Conservation (phyloP, 2,797 vertebrate genomes). For the Astyanax mexicanus region DNA sequence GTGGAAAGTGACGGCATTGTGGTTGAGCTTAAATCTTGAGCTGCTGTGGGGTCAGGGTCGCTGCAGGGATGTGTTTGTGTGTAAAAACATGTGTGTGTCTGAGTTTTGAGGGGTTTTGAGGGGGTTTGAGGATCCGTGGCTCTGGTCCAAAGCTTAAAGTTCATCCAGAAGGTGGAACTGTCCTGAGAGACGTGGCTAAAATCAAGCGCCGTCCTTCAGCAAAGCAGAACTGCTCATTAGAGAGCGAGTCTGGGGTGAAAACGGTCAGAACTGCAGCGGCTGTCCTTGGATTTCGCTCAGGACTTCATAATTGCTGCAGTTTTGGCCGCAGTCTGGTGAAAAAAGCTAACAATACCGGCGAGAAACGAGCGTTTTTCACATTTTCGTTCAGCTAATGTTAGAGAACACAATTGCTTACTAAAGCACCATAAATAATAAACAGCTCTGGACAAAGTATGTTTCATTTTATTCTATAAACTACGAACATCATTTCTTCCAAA, state of each 20-base stretch:
- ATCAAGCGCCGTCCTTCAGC: conserved; percentile 47
- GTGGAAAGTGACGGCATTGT: conserved; percentile 37
- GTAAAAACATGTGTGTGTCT: too few species aligned
- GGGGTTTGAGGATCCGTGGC: conserved; percentile 22
- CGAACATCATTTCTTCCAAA: too few species aligned
- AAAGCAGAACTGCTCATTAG: neutral
- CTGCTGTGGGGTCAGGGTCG: conserved; percentile 31
- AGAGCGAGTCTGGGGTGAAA: neutral
- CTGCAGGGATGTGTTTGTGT: conserved; percentile 10
- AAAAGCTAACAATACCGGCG: too few species aligned
- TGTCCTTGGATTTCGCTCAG: neutral
- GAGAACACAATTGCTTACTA: too few species aligned
- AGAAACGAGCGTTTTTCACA: too few species aligned
- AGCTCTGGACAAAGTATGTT: too few species aligned
- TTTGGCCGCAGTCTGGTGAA: neutral
- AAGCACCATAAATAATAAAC: too few species aligned
- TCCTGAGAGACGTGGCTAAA: conserved; percentile 43
- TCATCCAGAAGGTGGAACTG: conserved; percentile 46
- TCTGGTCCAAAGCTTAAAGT: conserved; percentile 58
- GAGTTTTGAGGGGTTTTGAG: conserved; percentile 10
- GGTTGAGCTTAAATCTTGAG: conserved; percentile 20
- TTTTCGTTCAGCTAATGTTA: too few species aligned
- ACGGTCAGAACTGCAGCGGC: neutral
- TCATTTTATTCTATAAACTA: too few species aligned
- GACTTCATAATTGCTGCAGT: neutral